Percentiles rank a stretch among this genome's conserved stretches.
Evolutionary conservation across 2,113 vertebrate genomes (phyloP).

Genomic region (Malaclemys terrapin): DNA sequence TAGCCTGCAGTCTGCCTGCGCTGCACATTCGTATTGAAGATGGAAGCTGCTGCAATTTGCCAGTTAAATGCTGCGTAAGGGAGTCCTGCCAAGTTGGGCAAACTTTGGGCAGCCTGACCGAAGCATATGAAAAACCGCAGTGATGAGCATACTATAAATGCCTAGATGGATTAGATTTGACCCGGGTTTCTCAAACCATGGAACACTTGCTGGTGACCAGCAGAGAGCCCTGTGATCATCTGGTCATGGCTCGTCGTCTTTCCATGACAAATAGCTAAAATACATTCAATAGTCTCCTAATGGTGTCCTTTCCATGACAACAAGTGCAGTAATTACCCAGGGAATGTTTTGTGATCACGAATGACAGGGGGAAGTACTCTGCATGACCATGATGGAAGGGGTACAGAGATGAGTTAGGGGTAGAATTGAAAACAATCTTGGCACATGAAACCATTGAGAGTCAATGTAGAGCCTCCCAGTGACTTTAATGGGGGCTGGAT

Average conservation of each 20-base stretch:
- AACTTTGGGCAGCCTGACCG: accelerated
- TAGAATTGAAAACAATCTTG: neutral
- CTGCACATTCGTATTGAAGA: neutral
- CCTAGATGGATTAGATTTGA: neutral
- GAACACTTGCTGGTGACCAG: neutral
- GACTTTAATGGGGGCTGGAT: neutral
- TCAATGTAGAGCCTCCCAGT: too few relatives aligned
- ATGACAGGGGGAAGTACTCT: neutral
- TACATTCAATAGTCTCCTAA: accelerated
- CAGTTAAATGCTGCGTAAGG: neutral
- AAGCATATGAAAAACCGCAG: neutral
- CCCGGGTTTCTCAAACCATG: neutral
- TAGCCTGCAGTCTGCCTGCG: accelerated
- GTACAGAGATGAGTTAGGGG: neutral
- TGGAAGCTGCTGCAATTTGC: neutral
- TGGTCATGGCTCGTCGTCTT: neutral
- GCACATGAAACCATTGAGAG: neutral
- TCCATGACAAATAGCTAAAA: neutral
- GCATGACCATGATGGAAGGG: neutral
- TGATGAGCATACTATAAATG: neutral
- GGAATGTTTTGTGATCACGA: neutral
- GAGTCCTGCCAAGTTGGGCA: neutral
- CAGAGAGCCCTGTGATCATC: neutral
- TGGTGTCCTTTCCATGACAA: neutral
- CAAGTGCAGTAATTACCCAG: neutral